phyloP scores from a whole-genome alignment of 2,888 invertebrate species.

The Entomobrya multifasciata region DNA sequence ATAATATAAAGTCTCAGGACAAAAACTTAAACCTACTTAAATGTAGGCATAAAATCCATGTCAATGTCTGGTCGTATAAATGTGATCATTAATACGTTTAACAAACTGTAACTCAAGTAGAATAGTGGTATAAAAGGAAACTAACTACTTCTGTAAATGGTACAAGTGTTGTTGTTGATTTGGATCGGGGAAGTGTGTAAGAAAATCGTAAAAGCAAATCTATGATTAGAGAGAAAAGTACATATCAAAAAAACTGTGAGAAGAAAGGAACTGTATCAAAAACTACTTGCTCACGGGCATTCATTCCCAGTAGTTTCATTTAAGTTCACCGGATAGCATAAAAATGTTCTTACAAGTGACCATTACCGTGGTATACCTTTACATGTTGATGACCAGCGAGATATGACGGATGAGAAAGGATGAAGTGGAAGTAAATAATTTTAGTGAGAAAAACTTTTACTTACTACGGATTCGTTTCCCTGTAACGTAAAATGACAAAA shows the following conservation, averaged over 20 bases:
- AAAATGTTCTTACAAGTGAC: constrained; percentile 49
- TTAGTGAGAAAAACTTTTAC: constrained; percentile 79
- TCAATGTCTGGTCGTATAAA: constrained; percentile 6
- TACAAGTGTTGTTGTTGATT: background rate
- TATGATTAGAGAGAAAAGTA: constrained; percentile 9
- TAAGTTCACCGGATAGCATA: constrained; percentile 35
- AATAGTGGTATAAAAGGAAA: background rate
- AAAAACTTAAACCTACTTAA: too few species aligned
- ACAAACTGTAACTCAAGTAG: constrained; percentile 9
- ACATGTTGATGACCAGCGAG: constrained; percentile 58
- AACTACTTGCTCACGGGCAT: constrained; percentile 38
- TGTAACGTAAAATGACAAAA: constrained; percentile 82
- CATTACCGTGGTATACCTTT: constrained; percentile 60
- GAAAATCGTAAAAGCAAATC: constrained; percentile 31
- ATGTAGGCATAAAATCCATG: too few species aligned
- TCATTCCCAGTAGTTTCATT: constrained; percentile 35
- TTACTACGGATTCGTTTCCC: constrained; percentile 87
- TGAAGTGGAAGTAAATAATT: constrained; percentile 57
- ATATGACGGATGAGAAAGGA: constrained; percentile 49
- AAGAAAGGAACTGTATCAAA: constrained; percentile 34
- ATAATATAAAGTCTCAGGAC: too few species aligned
- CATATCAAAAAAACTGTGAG: constrained; percentile 21
- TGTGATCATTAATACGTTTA: constrained; percentile 17
- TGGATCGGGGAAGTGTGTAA: background rate
- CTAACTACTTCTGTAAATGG: background rate